Percentiles rank a stretch among this genome's conserved stretches.
Conservation (phyloP, 2,888 invertebrate species). For the Mellilla xanthometata region DNA sequence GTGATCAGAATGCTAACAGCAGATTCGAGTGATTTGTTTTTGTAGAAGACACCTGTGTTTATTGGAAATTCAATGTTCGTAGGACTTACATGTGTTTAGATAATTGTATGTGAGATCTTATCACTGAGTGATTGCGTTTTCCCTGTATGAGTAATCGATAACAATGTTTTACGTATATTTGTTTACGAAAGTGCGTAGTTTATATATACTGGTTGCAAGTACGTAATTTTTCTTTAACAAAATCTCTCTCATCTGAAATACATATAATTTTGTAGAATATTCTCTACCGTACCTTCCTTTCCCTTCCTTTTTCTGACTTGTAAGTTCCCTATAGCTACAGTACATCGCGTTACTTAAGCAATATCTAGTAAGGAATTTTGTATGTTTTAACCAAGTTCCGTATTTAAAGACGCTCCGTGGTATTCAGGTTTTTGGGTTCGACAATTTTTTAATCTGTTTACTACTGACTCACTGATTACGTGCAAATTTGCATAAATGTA, state of each 20-base stretch:
- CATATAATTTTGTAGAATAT: too few relatives aligned
- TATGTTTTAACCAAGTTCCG: not conserved
- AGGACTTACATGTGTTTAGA: slow-evolving; percentile 3
- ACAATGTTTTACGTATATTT: not conserved
- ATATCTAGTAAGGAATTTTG: too few relatives aligned
- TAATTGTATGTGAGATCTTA: slow-evolving; percentile 27
- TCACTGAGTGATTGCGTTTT: slow-evolving; percentile 23
- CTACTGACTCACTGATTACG: slow-evolving; percentile 24
- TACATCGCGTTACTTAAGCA: too few relatives aligned
- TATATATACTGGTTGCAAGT: too few relatives aligned
- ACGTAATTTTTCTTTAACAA: too few relatives aligned
- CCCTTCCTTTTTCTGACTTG: too few relatives aligned
- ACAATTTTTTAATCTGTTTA: slow-evolving; percentile 11
- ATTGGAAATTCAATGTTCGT: slow-evolving; percentile 5
- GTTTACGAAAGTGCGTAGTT: too few relatives aligned
- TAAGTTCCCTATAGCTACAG: too few relatives aligned
- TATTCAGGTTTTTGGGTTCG: slow-evolving; percentile 23
- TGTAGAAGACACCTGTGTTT: slow-evolving; percentile 25
- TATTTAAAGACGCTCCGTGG: slow-evolving; percentile 3
- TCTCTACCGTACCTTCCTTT: too few relatives aligned
- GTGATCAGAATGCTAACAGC: slow-evolving; percentile 13
- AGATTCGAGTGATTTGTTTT: slow-evolving; percentile 16
- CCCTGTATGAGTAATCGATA: slow-evolving; percentile 20
- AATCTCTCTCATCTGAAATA: too few relatives aligned
- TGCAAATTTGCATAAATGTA: slow-evolving; percentile 22